phyloP scores from a whole-genome alignment of 2,888 invertebrate genomes.

The Oscheius onirici region DNA sequence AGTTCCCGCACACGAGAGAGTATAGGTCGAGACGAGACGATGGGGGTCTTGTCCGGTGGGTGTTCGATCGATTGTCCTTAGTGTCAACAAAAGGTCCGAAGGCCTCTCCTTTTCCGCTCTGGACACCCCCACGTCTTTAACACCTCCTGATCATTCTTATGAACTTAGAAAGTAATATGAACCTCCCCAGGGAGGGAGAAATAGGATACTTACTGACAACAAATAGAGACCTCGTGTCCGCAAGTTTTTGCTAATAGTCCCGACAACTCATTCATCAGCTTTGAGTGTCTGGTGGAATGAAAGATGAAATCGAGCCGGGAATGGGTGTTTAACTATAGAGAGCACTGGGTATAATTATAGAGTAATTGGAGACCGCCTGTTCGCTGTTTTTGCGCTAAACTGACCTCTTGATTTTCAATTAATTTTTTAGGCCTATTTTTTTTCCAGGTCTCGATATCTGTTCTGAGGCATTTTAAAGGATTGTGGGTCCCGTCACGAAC shows the following conservation, averaged over 20 bases:
- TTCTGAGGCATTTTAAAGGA: too few relatives aligned
- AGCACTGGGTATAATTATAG: too few relatives aligned
- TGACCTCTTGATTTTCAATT: too few relatives aligned
- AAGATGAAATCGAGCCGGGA: too few relatives aligned
- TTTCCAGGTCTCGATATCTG: too few relatives aligned
- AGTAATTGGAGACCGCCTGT: too few relatives aligned
- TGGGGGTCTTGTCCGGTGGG: constrained; percentile 3
- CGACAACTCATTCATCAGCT: too few relatives aligned
- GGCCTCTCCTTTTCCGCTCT: background rate
- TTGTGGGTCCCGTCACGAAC: too few relatives aligned
- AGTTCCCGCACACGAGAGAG: constrained; percentile 30
- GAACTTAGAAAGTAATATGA: background rate
- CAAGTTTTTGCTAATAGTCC: background rate
- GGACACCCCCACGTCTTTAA: background rate
- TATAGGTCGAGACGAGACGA: background rate
- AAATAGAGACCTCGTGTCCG: background rate
- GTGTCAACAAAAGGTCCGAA: constrained; percentile 16
- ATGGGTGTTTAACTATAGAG: too few relatives aligned
- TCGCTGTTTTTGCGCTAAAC: too few relatives aligned
- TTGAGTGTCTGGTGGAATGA: too few relatives aligned
- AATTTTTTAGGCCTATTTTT: too few relatives aligned
- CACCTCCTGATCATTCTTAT: background rate
- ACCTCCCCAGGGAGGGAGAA: background rate
- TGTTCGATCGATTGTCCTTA: constrained; percentile 32
- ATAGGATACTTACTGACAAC: background rate